Percentiles rank a stretch among this genome's conserved stretches.
Conservation (phyloP, 2,888 invertebrate species). For the Acanthococcus lagerstroemiae region DNA sequence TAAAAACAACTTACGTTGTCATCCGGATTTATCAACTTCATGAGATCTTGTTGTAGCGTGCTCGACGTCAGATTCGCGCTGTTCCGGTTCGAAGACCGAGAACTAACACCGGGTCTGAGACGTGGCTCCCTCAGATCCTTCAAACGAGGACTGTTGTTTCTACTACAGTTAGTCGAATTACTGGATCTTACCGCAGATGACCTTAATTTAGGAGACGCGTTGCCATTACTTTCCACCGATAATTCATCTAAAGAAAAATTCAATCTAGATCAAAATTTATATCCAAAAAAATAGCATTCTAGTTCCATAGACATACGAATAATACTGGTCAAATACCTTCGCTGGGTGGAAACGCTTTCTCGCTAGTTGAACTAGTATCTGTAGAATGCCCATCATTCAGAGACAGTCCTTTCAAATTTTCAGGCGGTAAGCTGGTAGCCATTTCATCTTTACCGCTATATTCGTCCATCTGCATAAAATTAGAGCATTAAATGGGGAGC, state of each 20-base stretch:
- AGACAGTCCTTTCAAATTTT: slow-evolving; percentile 25
- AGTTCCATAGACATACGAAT: neutral
- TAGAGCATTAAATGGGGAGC: too few species aligned
- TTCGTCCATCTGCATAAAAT: slow-evolving; percentile 3
- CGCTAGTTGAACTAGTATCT: slow-evolving; percentile 47
- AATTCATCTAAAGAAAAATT: slow-evolving; percentile 17
- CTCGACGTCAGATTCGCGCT: slow-evolving; percentile 50
- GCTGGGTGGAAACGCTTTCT: slow-evolving; percentile 41
- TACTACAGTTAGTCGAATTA: slow-evolving; percentile 29
- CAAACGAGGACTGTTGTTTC: slow-evolving; percentile 50
- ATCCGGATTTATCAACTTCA: slow-evolving; percentile 77
- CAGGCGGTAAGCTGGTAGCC: slow-evolving; percentile 13
- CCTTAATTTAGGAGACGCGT: slow-evolving; percentile 13
- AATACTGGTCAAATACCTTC: slow-evolving; percentile 39
- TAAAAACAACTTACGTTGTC: slow-evolving; percentile 38
- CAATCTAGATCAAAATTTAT: neutral
- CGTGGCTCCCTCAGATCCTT: slow-evolving; percentile 48
- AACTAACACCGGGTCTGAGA: slow-evolving; percentile 42
- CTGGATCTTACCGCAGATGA: slow-evolving; percentile 1
- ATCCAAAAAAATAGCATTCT: neutral
- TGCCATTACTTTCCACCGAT: slow-evolving; percentile 18
- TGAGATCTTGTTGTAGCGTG: slow-evolving; percentile 71
- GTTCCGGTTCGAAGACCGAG: slow-evolving; percentile 46
- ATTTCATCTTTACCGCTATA: slow-evolving; percentile 4
- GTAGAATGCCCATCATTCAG: slow-evolving; percentile 45